Percentiles rank a stretch among this genome's conserved stretches.
Conservation (phyloP, 2,797 vertebrate species). For the Sebastes hopkinsi region DNA sequence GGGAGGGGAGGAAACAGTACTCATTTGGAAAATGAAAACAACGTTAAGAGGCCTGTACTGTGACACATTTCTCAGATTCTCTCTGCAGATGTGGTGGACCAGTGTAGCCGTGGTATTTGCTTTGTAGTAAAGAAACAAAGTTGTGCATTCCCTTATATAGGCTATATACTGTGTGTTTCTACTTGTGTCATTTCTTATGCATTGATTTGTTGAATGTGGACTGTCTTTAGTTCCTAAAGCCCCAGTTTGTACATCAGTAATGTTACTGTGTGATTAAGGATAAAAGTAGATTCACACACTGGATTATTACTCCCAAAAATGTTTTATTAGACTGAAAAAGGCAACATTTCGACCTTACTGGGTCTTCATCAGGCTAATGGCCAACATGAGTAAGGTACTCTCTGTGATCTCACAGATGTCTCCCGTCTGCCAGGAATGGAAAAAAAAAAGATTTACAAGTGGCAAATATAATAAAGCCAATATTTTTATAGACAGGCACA, state of each 20-base stretch:
- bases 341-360: neutral
- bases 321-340: neutral
- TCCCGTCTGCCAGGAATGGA: neutral
- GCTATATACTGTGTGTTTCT: neutral
- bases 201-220: neutral
- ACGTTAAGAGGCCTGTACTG: neutral
- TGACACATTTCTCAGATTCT: neutral
- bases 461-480: neutral
- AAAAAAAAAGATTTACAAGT: neutral
- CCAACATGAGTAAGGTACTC: neutral
- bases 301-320: neutral
- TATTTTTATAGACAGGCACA: neutral
- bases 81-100: neutral
- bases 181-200: neutral
- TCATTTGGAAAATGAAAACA: conserved; percentile 35
- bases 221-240: neutral
- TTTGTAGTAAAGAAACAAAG: neutral
- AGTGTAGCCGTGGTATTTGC: neutral
- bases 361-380: neutral
- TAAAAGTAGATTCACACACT: neutral
- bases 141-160: neutral
- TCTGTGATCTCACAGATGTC: neutral
- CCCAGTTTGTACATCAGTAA: no score
- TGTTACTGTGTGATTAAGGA: no score
- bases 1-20: conserved; percentile 14